Percentiles rank a stretch among this genome's conserved stretches.
These are phyloP conservation scores for Turritopsis dohrnii DNA, from an alignment of 30 jellyfish, hydroid and myxozoan species.

Conservation along the genomic window DNA sequence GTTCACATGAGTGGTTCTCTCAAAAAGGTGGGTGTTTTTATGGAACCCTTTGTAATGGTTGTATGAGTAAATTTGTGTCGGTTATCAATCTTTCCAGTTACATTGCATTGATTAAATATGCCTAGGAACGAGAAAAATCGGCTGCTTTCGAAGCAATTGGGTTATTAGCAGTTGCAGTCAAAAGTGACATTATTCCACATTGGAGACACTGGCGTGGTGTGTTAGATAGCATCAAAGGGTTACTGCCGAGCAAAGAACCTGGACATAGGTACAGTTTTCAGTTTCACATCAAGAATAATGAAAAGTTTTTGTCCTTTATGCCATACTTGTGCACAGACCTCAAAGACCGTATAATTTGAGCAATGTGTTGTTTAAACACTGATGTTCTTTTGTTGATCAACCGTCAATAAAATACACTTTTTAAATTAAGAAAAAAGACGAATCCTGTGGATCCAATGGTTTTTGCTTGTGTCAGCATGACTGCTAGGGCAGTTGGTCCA, in stretches of 20 bases:
- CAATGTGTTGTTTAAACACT: not conserved
- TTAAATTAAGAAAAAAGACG: slow-evolving; percentile 50
- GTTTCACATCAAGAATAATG: not conserved
- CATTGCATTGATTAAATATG: not conserved
- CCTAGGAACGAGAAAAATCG: slow-evolving; percentile 83
- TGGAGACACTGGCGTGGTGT: slow-evolving; percentile 85
- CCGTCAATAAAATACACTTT: not conserved
- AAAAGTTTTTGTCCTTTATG: not conserved
- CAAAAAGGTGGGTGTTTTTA: slow-evolving; percentile 11
- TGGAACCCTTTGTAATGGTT: not conserved
- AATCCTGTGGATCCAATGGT: slow-evolving; percentile 92
- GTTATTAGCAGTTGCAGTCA: slow-evolving; percentile 82
- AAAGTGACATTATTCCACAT: slow-evolving; percentile 54
- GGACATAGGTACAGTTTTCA: slow-evolving; percentile 54
- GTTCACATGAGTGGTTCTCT: slow-evolving; percentile 52
- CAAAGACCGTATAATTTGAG: too few relatives aligned
- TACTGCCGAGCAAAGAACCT: slow-evolving; percentile 61
- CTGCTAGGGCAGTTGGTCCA: slow-evolving; percentile 87
- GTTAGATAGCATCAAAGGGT: slow-evolving; percentile 55
- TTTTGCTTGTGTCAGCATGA: slow-evolving; percentile 96
- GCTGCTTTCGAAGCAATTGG: slow-evolving; percentile 97
- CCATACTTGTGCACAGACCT: too few relatives aligned
- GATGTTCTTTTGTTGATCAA: not conserved
- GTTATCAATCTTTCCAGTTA: not conserved
- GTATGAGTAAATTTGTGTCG: too few relatives aligned